phyloP scores from a whole-genome alignment of 2,113 vertebrate genomes.

The Poecilia latipinna region DNA sequence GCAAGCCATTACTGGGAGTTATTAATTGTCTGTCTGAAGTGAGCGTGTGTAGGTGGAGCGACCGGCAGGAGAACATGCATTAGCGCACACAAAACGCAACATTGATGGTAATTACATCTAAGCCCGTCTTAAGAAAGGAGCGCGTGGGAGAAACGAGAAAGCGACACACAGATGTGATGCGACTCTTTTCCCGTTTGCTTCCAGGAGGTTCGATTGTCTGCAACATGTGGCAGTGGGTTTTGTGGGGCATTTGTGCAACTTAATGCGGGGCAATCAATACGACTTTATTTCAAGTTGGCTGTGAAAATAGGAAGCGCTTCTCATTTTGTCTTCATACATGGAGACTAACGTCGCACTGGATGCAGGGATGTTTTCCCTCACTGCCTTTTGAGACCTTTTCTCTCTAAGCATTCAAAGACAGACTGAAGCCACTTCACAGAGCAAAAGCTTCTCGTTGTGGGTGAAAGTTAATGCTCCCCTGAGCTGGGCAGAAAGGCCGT shows the following conservation, averaged over 20 bases:
- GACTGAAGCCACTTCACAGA: not conserved
- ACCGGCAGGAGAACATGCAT: conserved; percentile 39
- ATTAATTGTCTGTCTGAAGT: conserved; percentile 54
- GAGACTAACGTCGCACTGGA: not conserved
- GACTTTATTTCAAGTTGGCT: too few relatives aligned
- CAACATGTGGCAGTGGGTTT: not conserved
- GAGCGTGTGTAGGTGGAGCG: conserved; percentile 44
- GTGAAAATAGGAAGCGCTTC: not conserved
- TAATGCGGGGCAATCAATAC: too few relatives aligned
- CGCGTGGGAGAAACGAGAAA: conserved; percentile 44
- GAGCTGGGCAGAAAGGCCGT: not conserved
- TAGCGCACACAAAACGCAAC: conserved; percentile 33
- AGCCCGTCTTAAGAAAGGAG: conserved; percentile 38
- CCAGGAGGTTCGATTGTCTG: not conserved
- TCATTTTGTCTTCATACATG: not conserved
- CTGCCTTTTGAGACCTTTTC: not conserved
- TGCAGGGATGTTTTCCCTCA: not conserved
- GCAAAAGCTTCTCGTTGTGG: not conserved
- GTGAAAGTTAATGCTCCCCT: not conserved
- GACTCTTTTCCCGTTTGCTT: conserved; percentile 24
- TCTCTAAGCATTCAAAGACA: not conserved
- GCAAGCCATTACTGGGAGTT: conserved; percentile 51
- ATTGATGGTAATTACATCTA: conserved; percentile 52
- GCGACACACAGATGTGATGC: not conserved
- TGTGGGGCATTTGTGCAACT: not conserved